Base-by-base conservation (phyloP, 2,888 invertebrate species). In the Chloromyia formosa region DNA sequence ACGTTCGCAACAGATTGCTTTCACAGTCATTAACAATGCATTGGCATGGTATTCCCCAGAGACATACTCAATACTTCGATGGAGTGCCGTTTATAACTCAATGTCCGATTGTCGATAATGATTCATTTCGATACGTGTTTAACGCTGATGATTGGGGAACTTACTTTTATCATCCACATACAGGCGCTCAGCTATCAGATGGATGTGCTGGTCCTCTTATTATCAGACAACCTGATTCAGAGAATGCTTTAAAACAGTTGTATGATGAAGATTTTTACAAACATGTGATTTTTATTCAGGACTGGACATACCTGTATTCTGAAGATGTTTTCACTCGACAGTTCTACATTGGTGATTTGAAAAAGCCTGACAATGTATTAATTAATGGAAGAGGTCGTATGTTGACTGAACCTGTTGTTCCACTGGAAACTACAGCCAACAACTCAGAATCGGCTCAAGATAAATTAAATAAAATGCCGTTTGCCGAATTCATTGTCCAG, bases 21-120 rank as follows among this genome's bases (percentile, higher is more conserved):
- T 91, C 92, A 0, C 92, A 94, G 81, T 91, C 91, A 1, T 93
- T 94, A 0, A 90, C 92, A 0, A 89, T 96, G 27, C 96, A 96
- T 82, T 96, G 95, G 95, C 96, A 96, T 81, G 96, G 96, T 0
- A 90, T 92, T 80, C 93, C 93, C 81, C 93, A 94, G 85, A 84
- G 85, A 22, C 88, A 88, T 0, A 91, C 91, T 0, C 94, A 94
- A 0, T 93, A 90, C 82, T 94, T 94, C 93, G 94, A 94, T 78
- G 94, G 94, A 0, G 94, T 94, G 0, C 93, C 94, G 0, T 91
- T 89, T 78, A 88, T 94, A 9, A 93, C 94, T 0, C 94, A 95
- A 84, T 94, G 94, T 79, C 94, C 94, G 0, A 92, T 95, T 77
- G 84, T 86, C 10, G 92, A 92, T 1, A 90, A 90, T 62, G 88